Evolutionary conservation across 1,140 invertebrate genomes (phyloP).

Genomic region (Kradibia gibbosae): DNA sequence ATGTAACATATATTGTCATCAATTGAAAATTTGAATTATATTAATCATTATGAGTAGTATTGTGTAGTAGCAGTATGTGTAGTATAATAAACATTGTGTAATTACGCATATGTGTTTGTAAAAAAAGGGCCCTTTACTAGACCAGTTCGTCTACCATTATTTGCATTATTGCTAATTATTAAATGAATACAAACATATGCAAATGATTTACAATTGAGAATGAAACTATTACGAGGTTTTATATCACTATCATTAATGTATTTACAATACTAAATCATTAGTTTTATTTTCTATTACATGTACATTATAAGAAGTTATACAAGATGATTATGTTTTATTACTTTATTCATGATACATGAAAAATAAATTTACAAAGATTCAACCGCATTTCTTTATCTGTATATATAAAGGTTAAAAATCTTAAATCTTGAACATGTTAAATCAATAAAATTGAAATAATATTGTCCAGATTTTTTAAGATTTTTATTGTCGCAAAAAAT

Average conservation of each 20-base stretch:
- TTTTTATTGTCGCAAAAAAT: too few relatives aligned
- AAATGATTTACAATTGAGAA: background rate
- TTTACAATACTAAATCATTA: background rate
- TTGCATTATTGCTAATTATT: slow-evolving; percentile 12
- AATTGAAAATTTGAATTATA: too few relatives aligned
- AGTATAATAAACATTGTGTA: too few relatives aligned
- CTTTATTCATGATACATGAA: background rate
- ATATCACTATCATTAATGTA: background rate
- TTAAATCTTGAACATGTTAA: too few relatives aligned
- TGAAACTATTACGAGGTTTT: slow-evolving; percentile 1
- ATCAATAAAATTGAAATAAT: too few relatives aligned
- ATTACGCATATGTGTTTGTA: background rate
- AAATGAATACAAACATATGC: background rate
- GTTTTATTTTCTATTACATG: background rate
- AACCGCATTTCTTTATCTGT: background rate
- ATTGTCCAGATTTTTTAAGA: too few relatives aligned
- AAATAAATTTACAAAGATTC: background rate
- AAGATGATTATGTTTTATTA: background rate
- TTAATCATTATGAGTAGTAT: too few relatives aligned
- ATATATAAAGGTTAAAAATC: too few relatives aligned
- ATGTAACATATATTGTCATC: too few relatives aligned
- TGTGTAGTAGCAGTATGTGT: too few relatives aligned
- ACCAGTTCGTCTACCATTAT: background rate
- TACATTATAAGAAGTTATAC: slow-evolving; percentile 13
- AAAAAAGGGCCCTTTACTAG: background rate